A percentile compares a stretch with the other conserved stretches of the same genome.
Evolutionary conservation across 2,113 vertebrate species (phyloP).

Genomic region (Seriola aureovittata): DNA sequence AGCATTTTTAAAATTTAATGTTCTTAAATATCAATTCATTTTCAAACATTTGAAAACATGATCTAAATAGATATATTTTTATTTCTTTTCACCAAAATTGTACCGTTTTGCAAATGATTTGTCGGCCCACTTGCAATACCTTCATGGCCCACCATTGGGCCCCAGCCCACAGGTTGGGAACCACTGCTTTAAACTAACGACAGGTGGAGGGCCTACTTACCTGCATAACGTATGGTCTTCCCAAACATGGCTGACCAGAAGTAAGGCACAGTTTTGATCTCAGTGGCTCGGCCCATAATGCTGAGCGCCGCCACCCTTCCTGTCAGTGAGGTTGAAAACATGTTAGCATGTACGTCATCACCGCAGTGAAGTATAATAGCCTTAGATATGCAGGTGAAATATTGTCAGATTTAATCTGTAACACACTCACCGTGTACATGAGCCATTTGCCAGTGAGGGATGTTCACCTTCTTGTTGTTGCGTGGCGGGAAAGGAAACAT

Average conservation of each 20-base stretch:
- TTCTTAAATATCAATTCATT: too few species aligned
- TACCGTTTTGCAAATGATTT: too few species aligned
- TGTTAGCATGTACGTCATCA: neutral
- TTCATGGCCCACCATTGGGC: too few species aligned
- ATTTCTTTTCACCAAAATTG: too few species aligned
- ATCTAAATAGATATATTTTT: too few species aligned
- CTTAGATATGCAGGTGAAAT: neutral
- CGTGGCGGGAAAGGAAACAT: slow-evolving; percentile 91
- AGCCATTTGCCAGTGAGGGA: slow-evolving; percentile 99
- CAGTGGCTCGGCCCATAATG: slow-evolving; percentile 92
- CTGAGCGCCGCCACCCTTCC: slow-evolving; percentile 93
- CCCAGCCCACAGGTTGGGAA: too few species aligned
- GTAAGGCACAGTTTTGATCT: slow-evolving; percentile 94
- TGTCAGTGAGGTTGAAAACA: slow-evolving; percentile 66
- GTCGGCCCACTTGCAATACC: too few species aligned
- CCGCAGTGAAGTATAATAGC: neutral
- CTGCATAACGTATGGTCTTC: slow-evolving; percentile 95
- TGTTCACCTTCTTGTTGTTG: slow-evolving; percentile 96
- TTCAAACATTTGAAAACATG: too few species aligned
- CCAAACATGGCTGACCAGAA: slow-evolving; percentile 98
- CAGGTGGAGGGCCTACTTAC: slow-evolving; percentile 73
- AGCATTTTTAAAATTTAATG: too few species aligned
- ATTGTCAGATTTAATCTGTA: neutral
- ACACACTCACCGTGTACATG: slow-evolving; percentile 91
- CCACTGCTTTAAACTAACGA: too few species aligned